Evolutionary conservation across 2,113 vertebrate genomes (phyloP).

Genomic region (Symphodus melops): DNA sequence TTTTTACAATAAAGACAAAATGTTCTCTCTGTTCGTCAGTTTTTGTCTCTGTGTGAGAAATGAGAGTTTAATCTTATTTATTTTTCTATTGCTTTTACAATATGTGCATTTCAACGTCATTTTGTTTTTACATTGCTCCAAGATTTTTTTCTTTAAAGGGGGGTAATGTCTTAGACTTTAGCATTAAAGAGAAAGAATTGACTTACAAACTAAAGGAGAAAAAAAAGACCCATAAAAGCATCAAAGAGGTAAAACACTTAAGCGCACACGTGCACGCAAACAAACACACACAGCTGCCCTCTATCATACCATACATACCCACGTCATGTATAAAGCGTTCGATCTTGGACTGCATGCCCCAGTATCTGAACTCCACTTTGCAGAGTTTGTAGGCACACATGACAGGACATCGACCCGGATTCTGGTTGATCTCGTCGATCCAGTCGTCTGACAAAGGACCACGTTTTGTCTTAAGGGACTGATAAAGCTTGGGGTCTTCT

Average conservation of each 20-base stretch:
- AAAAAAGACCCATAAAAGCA: too few species aligned
- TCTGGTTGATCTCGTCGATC: conserved; percentile 91
- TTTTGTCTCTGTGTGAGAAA: too few species aligned
- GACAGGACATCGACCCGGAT: conserved; percentile 82
- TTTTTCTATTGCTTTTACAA: too few species aligned
- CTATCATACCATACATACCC: conserved; percentile 84
- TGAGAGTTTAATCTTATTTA: too few species aligned
- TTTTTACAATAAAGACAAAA: neutral
- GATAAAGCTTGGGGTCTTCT: conserved; percentile 95
- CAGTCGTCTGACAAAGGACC: conserved; percentile 94
- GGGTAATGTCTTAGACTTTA: too few species aligned
- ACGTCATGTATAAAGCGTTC: conserved; percentile 98
- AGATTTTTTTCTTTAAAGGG: too few species aligned
- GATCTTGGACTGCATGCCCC: conserved; percentile 99
- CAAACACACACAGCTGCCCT: neutral
- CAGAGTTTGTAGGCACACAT: conserved; percentile 99
- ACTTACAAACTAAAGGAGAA: too few species aligned
- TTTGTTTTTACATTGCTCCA: too few species aligned
- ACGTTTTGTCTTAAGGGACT: conserved; percentile 91
- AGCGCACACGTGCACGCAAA: neutral
- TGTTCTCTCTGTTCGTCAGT: neutral
- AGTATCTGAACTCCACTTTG: conserved; percentile 99
- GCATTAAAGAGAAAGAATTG: too few species aligned
- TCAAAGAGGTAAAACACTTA: too few species aligned
- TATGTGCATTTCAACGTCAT: too few species aligned